Base-by-base conservation (phyloP, 2,888 invertebrate genomes). In the Apodemia duryi region DNA sequence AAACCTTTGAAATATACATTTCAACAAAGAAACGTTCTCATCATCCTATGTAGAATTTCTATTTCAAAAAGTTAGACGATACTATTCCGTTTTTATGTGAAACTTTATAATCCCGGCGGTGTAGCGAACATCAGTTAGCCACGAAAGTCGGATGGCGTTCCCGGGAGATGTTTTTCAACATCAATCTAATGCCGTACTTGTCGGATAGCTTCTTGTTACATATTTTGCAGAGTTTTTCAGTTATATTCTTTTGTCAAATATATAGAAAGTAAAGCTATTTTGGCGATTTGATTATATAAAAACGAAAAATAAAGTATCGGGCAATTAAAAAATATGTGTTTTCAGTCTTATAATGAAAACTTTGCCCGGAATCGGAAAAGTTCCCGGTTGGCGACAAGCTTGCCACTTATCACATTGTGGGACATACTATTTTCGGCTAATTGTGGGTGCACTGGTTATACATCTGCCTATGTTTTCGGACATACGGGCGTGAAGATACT, bases 151-250 rank as follows among this genome's bases (percentile, higher is more conserved):
- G 28, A 21, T 43, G 46, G 61, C 38, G 54, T n/a, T 63, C 69
- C 66, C 67, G 46, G 10, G 68, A 46, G 69, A 67, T 64, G 67
- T 67, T 67, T 66, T 63, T 67, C 67, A 64, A 63, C 70, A 70
- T 69, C 70, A 68, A 70, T 70, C 70, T 69, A 63, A 63, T 38
- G n/a, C 52, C 57, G 57, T 51, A 51, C 61, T 61, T 64, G 64
- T 28, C 64, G 52, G 64, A 61, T 29, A 64, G 61, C 32, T 51
- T 61, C 61, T 61, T 35, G 38, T 64, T 64, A 49, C 61, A 64
- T 64, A 64, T 64, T 61, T 61, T 49, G 35, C 41, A 6, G 51
- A 61, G 43, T 51, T 61, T 64, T 10, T 38, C 41, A 38, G 13
- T 41, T 54, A 38, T 63, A 32, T 63, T 41, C 41, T 49, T 32